Evolutionary conservation across 1,140 invertebrate species (phyloP).

Genomic region (Dinothrombium tinctorium): DNA sequence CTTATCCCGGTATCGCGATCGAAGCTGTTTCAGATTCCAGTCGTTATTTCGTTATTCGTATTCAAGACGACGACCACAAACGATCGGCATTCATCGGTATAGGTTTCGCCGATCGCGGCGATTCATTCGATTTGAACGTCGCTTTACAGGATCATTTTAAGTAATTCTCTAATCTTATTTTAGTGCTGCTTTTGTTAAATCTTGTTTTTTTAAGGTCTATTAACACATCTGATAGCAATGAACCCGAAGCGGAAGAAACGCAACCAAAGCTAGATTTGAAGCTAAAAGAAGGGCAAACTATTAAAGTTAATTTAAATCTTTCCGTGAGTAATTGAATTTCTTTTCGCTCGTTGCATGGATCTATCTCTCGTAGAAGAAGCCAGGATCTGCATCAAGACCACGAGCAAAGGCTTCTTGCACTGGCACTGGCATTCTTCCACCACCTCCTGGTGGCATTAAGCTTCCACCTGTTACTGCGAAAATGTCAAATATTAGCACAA

Average conservation of each 20-base stretch:
- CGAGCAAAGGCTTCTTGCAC: background rate
- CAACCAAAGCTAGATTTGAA: slow-evolving; percentile 69
- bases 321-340: slow-evolving; percentile 38
- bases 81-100: slow-evolving; percentile 87
- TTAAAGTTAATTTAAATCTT: slow-evolving; percentile 95
- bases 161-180: slow-evolving; percentile 10
- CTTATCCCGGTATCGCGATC: slow-evolving; percentile 76
- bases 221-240: background rate
- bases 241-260: slow-evolving; percentile 38
- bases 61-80: slow-evolving; percentile 88
- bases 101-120: slow-evolving; percentile 79
- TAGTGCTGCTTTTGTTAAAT: background rate
- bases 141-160: slow-evolving; percentile 96
- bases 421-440: slow-evolving; percentile 3
- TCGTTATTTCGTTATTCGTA: slow-evolving; percentile 87
- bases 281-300: slow-evolving; percentile 95
- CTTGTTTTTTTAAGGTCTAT: background rate
- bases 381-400: background rate
- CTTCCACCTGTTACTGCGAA: background rate
- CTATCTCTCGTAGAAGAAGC: slow-evolving; percentile 1
- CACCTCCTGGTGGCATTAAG: slow-evolving; percentile 3
- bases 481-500: background rate
- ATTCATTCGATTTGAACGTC: slow-evolving; percentile 98
- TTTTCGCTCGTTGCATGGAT: background rate
- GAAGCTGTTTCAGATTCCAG: slow-evolving; percentile 93